phyloP scores from a whole-genome alignment of 2,113 vertebrate species.

The Lonchura striata region DNA sequence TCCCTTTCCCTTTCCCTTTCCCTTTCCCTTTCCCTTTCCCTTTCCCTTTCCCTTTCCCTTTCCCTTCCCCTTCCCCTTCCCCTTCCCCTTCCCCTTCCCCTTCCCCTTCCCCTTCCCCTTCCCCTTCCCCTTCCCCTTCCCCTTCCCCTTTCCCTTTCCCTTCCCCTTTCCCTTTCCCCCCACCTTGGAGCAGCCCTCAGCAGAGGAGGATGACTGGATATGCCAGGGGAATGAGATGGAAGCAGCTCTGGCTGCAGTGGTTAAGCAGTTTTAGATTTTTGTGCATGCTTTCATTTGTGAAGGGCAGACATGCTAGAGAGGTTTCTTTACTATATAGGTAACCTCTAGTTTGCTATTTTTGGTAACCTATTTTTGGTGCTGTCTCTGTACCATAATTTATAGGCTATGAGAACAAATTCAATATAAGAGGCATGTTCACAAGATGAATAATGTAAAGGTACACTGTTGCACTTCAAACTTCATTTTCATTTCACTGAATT shows the following conservation, averaged over 20 bases:
- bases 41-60: neutral
- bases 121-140: neutral
- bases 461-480: neutral
- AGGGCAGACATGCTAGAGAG: neutral
- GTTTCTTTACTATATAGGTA: neutral
- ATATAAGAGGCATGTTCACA: neutral
- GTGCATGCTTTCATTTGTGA: neutral
- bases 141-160: neutral
- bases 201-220: neutral
- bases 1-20: neutral
- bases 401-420: neutral
- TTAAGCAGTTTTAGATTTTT: neutral
- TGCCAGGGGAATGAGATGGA: neutral
- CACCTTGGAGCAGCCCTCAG: neutral
- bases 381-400: neutral
- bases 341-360: conserved; percentile 8
- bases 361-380: neutral
- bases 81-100: too few relatives aligned
- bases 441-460: neutral
- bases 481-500: conserved; percentile 8
- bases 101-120: neutral
- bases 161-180: neutral
- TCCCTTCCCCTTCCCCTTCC: neutral
- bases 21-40: neutral
- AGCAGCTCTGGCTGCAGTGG: neutral